Base-by-base conservation (phyloP, 2,888 invertebrate species). In the Sphinx pinastri region DNA sequence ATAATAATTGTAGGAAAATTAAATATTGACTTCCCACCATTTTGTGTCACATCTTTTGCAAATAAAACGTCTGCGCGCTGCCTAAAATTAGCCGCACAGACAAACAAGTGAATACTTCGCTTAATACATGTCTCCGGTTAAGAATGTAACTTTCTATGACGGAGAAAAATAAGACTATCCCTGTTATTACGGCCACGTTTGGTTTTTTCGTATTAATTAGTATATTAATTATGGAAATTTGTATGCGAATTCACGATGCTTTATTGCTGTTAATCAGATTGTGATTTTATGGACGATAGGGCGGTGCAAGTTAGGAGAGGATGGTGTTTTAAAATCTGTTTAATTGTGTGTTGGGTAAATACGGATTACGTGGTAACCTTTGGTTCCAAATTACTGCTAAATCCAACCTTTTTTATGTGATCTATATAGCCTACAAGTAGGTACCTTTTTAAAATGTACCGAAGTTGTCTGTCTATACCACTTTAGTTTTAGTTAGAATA, bases 141-240 rank as follows among this genome's bases (percentile, higher is more conserved):
- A 51, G 58, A 68, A 68, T 58, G 63, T 47, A 38, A 45, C 71
- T 71, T 68, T 71, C 68, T 45, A 55, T 55, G 19, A 71, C 63
- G 31, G 19, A 47, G 63, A 49, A 16, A 47, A 59, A 55, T 55
- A 55, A 55, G 3, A 19, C 11, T 19, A 12, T 19, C 55, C 45
- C 31, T 71, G 16, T 68, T 54, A 71, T 71, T 71, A 68, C n/a
- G 16, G 63, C 52, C 49, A 68, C 59, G 55, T 63, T 49, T 49
- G 78, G 80, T 86, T 88, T 88, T 88, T 90, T 85, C 83, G 81
- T 81, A 87, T 88, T 92, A 91, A 93, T 92, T 92, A 91, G 88
- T 89, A 87, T 88, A 92, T 90, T 91, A 92, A 92, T 91, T 91
- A 92, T 92, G 92, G 85, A 88, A 90, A 92, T 91, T 88, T 86